A percentile compares a stretch with the other conserved stretches of the same genome.
Evolutionary conservation across 2,797 vertebrate species (phyloP).

Genomic region (Sandelia bainsii): DNA sequence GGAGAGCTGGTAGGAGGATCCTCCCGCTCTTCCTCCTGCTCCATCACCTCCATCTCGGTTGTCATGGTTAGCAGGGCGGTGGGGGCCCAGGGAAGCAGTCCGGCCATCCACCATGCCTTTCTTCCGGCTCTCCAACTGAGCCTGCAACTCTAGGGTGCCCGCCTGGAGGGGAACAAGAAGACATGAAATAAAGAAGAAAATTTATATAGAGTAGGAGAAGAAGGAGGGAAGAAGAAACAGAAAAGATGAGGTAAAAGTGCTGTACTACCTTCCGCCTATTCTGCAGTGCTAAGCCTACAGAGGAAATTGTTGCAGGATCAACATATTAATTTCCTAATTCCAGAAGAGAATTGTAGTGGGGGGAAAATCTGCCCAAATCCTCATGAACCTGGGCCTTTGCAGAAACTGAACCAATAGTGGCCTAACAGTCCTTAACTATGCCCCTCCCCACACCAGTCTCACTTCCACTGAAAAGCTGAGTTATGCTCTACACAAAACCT

Average conservation of each 20-base stretch:
- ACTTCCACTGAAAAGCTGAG: constrained; percentile 4
- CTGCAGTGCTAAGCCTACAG: constrained; percentile 45
- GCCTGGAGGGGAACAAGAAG: constrained; percentile 74
- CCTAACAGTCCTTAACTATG: constrained; percentile 4
- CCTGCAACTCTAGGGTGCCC: constrained; percentile 80
- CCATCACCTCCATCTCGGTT: constrained; percentile 70
- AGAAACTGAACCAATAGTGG: constrained; percentile 43
- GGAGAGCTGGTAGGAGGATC: constrained; percentile 81
- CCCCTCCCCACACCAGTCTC: background rate
- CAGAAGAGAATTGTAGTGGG: constrained; percentile 20
- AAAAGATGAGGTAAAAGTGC: constrained; percentile 11
- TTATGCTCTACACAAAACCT: constrained; percentile 37
- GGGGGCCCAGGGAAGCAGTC: constrained; percentile 79
- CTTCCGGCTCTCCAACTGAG: constrained; percentile 80
- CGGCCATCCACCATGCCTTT: constrained; percentile 81
- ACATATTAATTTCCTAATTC: constrained; percentile 51
- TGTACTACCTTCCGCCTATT: constrained; percentile 36
- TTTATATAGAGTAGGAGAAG: constrained; percentile 7
- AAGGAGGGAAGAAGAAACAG: constrained; percentile 1
- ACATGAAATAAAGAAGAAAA: constrained; percentile 38
- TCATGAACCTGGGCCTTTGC: constrained; percentile 34
- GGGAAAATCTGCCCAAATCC: constrained; percentile 39
- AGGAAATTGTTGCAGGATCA: constrained; percentile 43
- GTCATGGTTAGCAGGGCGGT: constrained; percentile 64
- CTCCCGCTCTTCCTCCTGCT: constrained; percentile 56